Base-by-base conservation (phyloP, 2,113 vertebrate genomes). In the Glareola pratincola region DNA sequence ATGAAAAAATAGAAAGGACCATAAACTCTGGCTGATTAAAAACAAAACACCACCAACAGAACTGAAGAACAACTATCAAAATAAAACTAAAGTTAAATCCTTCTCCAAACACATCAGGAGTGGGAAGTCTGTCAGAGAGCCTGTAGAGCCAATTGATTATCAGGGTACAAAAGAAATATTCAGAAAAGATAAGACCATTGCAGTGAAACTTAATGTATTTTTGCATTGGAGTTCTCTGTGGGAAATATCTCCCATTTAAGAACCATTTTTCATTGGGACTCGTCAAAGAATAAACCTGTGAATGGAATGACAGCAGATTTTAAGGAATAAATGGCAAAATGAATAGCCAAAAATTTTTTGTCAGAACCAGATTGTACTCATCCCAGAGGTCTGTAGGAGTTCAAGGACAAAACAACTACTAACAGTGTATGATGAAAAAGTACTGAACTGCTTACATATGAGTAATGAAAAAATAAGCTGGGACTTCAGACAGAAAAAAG, bases 231-330 rank as follows among this genome's bases (percentile, higher is more conserved):
- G 9, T 53, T 34, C 9, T 77, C 63, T 43, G 19, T 50, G 13
- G 41, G 22, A 71, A 81, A 93, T 81, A 41, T 32, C 6, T 47
- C 17, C 17, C 2, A 1, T 29, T 86, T 18, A 67, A 74, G 54
- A 47, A 50, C 17, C 0, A 0, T 43, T 85, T 79, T 79, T 56
- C 12, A 13, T 0, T 51, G 22, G 4, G 6, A 53, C 8, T 48
- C 32, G 23, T 47, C 17, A 82, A 75, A 75, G 26, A 39, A 50
- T 54, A 22, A 21, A 67, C 68, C 43, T 85, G 8, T 30, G 24
- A 85, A 75, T 75, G 12, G 85, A 88, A 68, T 64, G 8, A 34
- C 7, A 73, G 16, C 14, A 16, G 6, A 51, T 3, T 0, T 75
- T 63, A 41, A 78, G 21, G 15, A 88, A 68, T 27, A 67, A 57